These are phyloP conservation scores for Drosophila neutralis DNA, from an alignment of 2,888 invertebrate genomes.

Conservation along the genomic window DNA sequence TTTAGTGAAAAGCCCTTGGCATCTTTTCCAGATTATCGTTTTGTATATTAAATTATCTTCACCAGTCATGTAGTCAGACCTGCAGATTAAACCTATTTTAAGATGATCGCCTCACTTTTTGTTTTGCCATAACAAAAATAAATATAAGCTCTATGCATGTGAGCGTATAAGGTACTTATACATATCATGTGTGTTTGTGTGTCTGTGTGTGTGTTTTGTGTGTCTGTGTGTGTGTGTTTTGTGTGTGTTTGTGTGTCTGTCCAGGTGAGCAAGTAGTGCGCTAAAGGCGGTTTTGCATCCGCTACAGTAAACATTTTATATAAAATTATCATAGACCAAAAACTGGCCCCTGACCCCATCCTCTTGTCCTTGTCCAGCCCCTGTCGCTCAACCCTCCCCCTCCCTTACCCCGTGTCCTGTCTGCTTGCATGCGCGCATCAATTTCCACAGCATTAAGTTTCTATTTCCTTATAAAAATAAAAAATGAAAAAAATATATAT, in stretches of 20 bases:
- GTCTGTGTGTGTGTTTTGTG: neutral
- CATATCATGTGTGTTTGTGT: neutral
- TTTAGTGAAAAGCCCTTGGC: neutral
- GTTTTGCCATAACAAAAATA: neutral
- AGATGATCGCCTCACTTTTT: neutral
- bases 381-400: too few relatives aligned
- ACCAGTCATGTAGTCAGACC: neutral
- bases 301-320: constrained; percentile 53
- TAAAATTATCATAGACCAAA: constrained; percentile 45
- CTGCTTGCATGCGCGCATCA: constrained; percentile 4
- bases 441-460: constrained; percentile 70
- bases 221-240: neutral
- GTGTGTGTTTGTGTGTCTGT: neutral
- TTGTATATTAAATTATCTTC: neutral
- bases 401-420: too few relatives aligned
- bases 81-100: constrained; percentile 1
- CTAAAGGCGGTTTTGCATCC: constrained; percentile 31
- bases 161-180: neutral
- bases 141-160: neutral
- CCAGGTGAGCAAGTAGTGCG: neutral
- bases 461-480: constrained; percentile 49
- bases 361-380: constrained; percentile 2
- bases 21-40: neutral
- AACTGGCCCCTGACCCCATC: constrained; percentile 7
- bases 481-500: neutral